Percentiles rank a stretch among this genome's conserved stretches.
Evolutionary conservation across 1,140 invertebrate species (phyloP).

Genomic region (Melanaphis sacchari): DNA sequence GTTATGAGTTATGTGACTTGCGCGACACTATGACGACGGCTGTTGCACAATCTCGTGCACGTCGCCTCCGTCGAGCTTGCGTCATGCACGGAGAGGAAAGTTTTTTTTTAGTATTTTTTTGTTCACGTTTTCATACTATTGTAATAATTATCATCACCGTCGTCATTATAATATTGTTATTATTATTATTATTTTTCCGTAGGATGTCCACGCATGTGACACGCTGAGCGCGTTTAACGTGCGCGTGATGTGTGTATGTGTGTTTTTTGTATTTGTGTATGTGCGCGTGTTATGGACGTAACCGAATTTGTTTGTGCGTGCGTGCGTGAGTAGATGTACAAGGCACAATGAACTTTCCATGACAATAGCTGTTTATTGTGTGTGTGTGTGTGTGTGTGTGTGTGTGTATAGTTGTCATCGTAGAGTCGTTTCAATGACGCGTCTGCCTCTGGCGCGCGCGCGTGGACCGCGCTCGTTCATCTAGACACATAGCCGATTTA

Average conservation of each 20-base stretch:
- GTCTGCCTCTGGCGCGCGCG: neutral
- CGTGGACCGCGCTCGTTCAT: neutral
- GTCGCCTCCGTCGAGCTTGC: neutral
- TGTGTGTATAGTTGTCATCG: neutral
- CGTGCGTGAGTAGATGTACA: neutral
- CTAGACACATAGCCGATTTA: neutral
- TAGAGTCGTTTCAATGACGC: neutral
- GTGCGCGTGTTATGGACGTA: neutral
- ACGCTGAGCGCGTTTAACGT: neutral
- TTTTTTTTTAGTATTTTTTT: too few species aligned
- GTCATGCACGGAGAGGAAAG: neutral
- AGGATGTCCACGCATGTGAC: neutral
- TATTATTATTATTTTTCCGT: neutral
- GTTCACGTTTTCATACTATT: too few species aligned
- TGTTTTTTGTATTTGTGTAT: neutral
- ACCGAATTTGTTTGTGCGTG: neutral
- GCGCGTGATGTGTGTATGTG: too few species aligned
- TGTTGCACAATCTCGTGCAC: neutral
- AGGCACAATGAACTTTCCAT: conserved; percentile 40
- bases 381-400: too few species aligned
- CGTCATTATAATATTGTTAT: too few species aligned
- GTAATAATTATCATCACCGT: too few species aligned
- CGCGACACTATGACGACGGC: neutral
- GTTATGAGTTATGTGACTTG: neutral
- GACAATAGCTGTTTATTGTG: conserved; percentile 12